phyloP scores from a whole-genome alignment of 53 echinoderm and acorn worm species.

The Henricia sp. region DNA sequence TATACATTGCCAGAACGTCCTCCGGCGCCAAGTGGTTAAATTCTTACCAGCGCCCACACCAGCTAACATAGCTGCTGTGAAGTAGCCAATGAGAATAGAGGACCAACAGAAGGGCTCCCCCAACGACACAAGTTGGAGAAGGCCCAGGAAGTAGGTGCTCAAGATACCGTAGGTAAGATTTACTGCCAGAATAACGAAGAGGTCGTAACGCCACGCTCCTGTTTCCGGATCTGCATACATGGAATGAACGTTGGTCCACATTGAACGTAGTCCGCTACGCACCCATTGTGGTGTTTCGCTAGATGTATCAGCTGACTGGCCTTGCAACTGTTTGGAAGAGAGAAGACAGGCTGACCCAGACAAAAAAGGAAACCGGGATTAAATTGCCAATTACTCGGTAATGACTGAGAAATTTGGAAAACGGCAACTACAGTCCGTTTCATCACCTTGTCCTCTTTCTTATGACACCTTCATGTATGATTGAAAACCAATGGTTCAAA shows the following conservation, averaged over 20 bases:
- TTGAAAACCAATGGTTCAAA: no score
- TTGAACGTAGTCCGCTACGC: not conserved
- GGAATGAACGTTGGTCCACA: not conserved
- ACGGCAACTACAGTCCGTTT: no score
- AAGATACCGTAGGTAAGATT: not conserved
- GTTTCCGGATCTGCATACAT: constrained; percentile 1
- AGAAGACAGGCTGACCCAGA: no score
- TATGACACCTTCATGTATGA: no score
- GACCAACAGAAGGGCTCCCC: constrained; percentile 56
- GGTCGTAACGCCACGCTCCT: not conserved
- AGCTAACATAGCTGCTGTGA: not conserved
- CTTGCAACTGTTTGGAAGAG: not conserved
- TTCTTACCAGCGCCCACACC: constrained; percentile 5
- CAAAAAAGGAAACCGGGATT: no score
- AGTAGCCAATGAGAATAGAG: constrained; percentile 22
- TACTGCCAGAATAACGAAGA: not conserved
- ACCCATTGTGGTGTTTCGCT: not conserved
- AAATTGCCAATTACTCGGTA: no score
- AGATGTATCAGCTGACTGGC: not conserved
- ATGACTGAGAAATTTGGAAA: no score
- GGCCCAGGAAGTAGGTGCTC: constrained; percentile 8
- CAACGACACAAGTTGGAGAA: constrained; percentile 18
- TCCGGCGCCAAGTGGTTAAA: no score
- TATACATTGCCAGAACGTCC: no score
- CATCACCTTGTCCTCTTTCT: no score